These are phyloP conservation scores for Nipponacmea schrenckii DNA, from an alignment of 2,888 invertebrate genomes.

Conservation along the genomic window DNA sequence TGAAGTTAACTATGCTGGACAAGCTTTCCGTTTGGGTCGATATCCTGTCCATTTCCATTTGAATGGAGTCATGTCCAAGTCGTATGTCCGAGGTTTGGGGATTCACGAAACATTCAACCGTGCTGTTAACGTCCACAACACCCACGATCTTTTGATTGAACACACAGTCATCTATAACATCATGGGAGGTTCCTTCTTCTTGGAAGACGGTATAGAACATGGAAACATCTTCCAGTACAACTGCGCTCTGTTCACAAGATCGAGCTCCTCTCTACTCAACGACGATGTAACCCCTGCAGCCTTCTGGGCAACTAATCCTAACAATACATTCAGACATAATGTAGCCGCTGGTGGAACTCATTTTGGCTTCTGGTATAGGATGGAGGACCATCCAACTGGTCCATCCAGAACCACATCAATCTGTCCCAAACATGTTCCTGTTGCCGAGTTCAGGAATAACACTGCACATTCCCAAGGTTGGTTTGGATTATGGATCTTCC, in stretches of 20 bases:
- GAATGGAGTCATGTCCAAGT: constrained; percentile 51
- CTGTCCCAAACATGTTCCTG: constrained; percentile 51
- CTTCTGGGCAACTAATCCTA: constrained; percentile 64
- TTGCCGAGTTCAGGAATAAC: constrained; percentile 50
- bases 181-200: constrained; percentile 64
- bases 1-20: constrained; percentile 51
- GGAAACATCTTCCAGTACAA: constrained; percentile 60
- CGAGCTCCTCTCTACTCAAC: constrained; percentile 59
- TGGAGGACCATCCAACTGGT: constrained; percentile 60
- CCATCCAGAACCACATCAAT: constrained; percentile 52
- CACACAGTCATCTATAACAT: constrained; percentile 60
- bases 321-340: constrained; percentile 59
- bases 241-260: constrained; percentile 56
- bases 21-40: constrained; percentile 59
- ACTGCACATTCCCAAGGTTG: constrained; percentile 50
- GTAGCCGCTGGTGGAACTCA: constrained; percentile 63
- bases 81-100: constrained; percentile 52
- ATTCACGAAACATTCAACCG: constrained; percentile 59
- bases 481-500: constrained; percentile 64
- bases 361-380: constrained; percentile 65
- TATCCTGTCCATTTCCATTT: constrained; percentile 62
- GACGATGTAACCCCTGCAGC: constrained; percentile 65
- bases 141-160: constrained; percentile 43
- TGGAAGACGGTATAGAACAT: constrained; percentile 64
- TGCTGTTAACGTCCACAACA: constrained; percentile 57